Conservation (phyloP, 2,888 invertebrate genomes). For the Cerastis rubricosa region DNA sequence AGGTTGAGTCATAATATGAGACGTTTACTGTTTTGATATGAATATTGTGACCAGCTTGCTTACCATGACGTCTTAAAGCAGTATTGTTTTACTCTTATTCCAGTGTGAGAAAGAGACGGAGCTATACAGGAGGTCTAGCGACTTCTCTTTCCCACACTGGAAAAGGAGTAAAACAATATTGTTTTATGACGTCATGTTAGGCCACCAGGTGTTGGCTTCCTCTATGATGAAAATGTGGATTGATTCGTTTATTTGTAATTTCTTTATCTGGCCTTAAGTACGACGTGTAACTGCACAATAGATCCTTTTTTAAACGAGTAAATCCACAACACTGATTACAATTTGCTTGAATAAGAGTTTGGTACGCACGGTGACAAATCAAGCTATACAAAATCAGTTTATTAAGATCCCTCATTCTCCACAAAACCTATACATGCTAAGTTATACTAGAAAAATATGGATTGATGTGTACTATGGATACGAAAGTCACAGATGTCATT, state of each 20-base stretch:
- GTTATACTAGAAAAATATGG: too few relatives aligned
- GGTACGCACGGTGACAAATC: too few relatives aligned
- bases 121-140: too few relatives aligned
- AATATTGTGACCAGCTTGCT: not conserved
- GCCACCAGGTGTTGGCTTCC: not conserved
- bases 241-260: not conserved
- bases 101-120: too few relatives aligned
- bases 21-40: not conserved
- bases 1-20: slow-evolving; percentile 25
- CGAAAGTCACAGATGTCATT: not conserved
- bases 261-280: not conserved
- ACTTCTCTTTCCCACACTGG: too few relatives aligned
- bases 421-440: too few relatives aligned
- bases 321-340: not conserved
- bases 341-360: not conserved
- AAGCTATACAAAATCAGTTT: too few relatives aligned
- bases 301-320: not conserved
- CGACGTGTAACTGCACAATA: not conserved
- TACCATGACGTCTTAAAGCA: too few relatives aligned
- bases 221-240: slow-evolving; percentile 6
- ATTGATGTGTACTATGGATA: not conserved
- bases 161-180: too few relatives aligned
- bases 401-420: too few relatives aligned
- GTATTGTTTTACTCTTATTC: too few relatives aligned
- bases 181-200: too few relatives aligned